Conservation (phyloP, 2,888 invertebrate genomes). For the Operophtera brumata region DNA sequence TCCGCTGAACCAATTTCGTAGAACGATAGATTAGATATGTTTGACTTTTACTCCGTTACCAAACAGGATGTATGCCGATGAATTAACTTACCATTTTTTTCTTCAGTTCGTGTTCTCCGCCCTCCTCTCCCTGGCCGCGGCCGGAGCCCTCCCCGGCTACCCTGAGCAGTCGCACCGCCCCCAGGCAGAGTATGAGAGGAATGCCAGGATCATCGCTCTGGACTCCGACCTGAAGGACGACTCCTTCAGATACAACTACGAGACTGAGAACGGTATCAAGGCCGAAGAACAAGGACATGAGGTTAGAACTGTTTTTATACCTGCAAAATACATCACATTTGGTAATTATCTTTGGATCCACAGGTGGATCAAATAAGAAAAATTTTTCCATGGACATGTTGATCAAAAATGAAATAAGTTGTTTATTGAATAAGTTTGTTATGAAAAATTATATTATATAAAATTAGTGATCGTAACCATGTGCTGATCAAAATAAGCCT, state of each 20-base stretch:
- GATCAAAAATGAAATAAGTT: no score
- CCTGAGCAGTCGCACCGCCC: constrained; percentile 67
- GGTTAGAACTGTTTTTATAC: constrained; percentile 44
- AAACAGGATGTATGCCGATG: no score
- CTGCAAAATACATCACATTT: no score
- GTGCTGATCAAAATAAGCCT: no score
- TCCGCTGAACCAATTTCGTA: not conserved
- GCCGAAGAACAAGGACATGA: constrained; percentile 73
- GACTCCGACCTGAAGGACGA: constrained; percentile 72
- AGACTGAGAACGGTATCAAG: constrained; percentile 75
- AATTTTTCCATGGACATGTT: no score
- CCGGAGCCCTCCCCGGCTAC: constrained; percentile 56
- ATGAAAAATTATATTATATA: no score
- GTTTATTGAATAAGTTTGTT: no score
- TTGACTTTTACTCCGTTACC: not conserved
- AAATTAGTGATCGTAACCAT: no score
- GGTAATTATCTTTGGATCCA: no score
- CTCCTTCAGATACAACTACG: constrained; percentile 72
- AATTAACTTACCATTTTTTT: not conserved
- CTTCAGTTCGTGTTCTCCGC: constrained; percentile 66
- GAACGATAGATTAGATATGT: not conserved
- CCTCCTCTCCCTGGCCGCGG: constrained; percentile 62
- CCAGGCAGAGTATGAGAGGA: constrained; percentile 64
- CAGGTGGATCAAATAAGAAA: no score
- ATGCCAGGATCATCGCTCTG: constrained; percentile 63